These are phyloP conservation scores for Stenurella melanura DNA, from an alignment of 2,888 invertebrate genomes.

Conservation along the genomic window DNA sequence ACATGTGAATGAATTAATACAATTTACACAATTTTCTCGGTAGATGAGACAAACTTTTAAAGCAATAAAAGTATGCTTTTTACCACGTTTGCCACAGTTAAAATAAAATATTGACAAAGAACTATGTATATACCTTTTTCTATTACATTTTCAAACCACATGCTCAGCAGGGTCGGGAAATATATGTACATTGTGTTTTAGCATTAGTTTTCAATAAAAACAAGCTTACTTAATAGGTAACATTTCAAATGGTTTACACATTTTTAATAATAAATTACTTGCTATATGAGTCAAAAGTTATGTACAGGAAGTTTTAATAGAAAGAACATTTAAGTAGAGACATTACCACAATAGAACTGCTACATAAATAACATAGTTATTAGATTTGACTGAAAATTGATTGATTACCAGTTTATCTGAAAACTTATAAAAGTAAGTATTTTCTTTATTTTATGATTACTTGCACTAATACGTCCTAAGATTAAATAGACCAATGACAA, in stretches of 20 bases:
- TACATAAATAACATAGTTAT: too few species aligned
- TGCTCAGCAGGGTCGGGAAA: conserved; percentile 10
- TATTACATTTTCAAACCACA: conserved; percentile 21
- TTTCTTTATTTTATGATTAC: too few species aligned
- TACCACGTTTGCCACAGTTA: neutral
- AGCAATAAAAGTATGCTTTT: neutral
- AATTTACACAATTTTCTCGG: neutral
- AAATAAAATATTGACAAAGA: conserved; percentile 33
- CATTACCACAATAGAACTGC: neutral
- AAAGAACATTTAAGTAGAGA: conserved; percentile 27
- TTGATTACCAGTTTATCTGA: too few species aligned
- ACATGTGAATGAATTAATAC: too few species aligned
- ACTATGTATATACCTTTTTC: conserved; percentile 27
- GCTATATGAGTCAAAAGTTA: conserved; percentile 25
- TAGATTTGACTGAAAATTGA: too few species aligned
- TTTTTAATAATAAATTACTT: conserved; percentile 26
- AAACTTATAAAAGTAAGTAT: too few species aligned
- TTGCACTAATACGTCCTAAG: too few species aligned
- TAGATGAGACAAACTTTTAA: neutral
- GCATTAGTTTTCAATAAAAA: conserved; percentile 26
- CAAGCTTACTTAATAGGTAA: conserved; percentile 28
- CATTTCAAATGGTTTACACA: conserved; percentile 20
- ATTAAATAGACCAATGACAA: too few species aligned
- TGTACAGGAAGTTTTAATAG: conserved; percentile 32
- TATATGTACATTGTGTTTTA: conserved; percentile 22